Percentiles rank a stretch among this genome's conserved stretches.
Evolutionary conservation across 1,140 invertebrate species (phyloP).

Genomic region (Drosophila ananassae): DNA sequence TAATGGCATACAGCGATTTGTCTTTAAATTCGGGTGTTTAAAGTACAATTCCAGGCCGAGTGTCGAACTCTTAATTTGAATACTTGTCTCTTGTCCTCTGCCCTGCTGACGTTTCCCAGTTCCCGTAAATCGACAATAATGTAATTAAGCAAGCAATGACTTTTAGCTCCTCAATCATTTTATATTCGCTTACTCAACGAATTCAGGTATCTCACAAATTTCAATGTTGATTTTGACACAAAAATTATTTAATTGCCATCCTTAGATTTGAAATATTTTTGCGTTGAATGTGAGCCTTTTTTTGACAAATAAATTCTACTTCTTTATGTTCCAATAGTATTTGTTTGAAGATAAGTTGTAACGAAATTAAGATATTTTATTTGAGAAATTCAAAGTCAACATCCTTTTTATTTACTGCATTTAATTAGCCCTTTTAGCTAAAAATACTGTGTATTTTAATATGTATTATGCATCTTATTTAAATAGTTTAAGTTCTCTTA

Average conservation of each 20-base stretch:
- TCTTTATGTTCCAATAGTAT: background rate
- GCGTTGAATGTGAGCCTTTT: background rate
- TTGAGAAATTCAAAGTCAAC: background rate
- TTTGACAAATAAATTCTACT: background rate
- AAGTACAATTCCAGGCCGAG: constrained; percentile 29
- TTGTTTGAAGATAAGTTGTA: background rate
- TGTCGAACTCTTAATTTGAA: constrained; percentile 21
- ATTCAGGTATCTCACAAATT: constrained; percentile 7
- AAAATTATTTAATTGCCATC: constrained; percentile 24
- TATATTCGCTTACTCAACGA: constrained; percentile 18
- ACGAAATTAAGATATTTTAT: no score
- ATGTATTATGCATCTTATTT: no score
- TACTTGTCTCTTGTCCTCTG: background rate
- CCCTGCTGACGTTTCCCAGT: constrained; percentile 14
- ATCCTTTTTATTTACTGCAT: background rate
- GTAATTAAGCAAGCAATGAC: constrained; percentile 52
- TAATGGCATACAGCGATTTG: constrained; percentile 26
- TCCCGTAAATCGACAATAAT: constrained; percentile 30
- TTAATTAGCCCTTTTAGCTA: background rate
- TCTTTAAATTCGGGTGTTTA: constrained; percentile 34
- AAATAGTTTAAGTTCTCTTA: background rate
- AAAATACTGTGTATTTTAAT: background rate
- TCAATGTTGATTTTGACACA: constrained; percentile 7
- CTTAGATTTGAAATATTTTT: background rate
- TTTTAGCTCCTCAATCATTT: constrained; percentile 30